Conservation (phyloP, 2,888 invertebrate genomes). For the Plagodis pulveraria region DNA sequence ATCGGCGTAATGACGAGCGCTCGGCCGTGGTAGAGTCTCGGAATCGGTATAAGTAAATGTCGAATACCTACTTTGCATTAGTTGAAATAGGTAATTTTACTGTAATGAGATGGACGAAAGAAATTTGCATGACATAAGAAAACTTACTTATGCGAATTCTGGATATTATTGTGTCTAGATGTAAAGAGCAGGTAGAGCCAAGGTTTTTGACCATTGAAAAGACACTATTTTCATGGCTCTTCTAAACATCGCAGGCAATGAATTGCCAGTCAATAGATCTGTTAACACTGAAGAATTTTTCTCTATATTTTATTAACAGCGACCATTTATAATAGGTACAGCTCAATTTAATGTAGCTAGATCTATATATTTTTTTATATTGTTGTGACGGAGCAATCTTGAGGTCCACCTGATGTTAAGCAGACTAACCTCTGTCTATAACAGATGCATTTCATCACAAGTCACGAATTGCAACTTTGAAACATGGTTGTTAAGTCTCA, state of each 20-base stretch:
- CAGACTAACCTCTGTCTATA: too few species aligned
- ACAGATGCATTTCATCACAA: too few species aligned
- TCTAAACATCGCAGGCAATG: not conserved
- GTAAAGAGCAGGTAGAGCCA: conserved; percentile 23
- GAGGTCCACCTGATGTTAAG: too few species aligned
- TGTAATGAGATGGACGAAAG: conserved; percentile 38
- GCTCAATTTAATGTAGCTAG: too few species aligned
- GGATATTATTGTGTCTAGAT: conserved; percentile 19
- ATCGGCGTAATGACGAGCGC: conserved; percentile 72
- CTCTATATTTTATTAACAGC: too few species aligned
- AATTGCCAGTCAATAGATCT: conserved; percentile 2
- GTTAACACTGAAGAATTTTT: not conserved
- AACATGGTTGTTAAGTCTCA: too few species aligned
- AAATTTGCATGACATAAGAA: conserved; percentile 39
- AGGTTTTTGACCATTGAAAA: conserved; percentile 26
- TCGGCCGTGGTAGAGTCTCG: conserved; percentile 52
- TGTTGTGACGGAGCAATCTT: too few species aligned
- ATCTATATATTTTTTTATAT: too few species aligned
- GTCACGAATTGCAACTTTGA: too few species aligned
- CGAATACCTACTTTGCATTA: conserved; percentile 72
- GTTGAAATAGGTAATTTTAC: conserved; percentile 54
- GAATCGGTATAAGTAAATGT: conserved; percentile 67
- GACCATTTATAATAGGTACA: too few species aligned
- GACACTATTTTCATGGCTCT: conserved; percentile 6
- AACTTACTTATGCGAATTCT: conserved; percentile 27